Evolutionary conservation across 2,888 invertebrate genomes (phyloP).

Genomic region (Leptothorax acervorum): DNA sequence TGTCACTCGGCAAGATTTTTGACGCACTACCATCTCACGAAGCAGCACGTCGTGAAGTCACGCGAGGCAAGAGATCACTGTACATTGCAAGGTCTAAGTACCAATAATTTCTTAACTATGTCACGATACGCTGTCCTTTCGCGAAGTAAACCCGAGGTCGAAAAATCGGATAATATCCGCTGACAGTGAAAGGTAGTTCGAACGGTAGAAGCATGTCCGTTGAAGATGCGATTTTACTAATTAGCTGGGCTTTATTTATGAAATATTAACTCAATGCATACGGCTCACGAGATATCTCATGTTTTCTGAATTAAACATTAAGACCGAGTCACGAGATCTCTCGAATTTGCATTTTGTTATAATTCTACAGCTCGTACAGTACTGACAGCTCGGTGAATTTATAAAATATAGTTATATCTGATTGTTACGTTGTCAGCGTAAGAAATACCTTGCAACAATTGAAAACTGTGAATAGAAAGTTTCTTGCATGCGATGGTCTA

Average conservation of each 20-base stretch:
- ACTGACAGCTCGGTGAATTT: background rate
- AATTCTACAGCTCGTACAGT: background rate
- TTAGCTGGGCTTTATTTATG: conserved; percentile 11
- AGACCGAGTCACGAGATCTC: background rate
- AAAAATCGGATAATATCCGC: conserved; percentile 21
- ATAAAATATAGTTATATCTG: background rate
- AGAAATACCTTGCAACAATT: background rate
- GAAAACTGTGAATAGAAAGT: conserved; percentile 3
- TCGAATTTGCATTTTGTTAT: background rate
- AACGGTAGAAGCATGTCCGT: background rate
- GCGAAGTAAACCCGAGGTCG: conserved; percentile 6
- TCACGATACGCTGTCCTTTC: conserved; percentile 29
- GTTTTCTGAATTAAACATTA: background rate
- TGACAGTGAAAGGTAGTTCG: conserved; percentile 17
- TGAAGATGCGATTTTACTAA: background rate
- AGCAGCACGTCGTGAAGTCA: conserved; percentile 42
- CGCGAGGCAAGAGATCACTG: conserved; percentile 45
- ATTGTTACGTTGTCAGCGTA: background rate
- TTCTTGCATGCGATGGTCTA: background rate
- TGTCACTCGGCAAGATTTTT: conserved; percentile 35
- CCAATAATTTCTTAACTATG: conserved; percentile 24
- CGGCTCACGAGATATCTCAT: background rate
- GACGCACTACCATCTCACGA: conserved; percentile 32
- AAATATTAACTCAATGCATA: background rate
- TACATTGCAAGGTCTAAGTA: conserved; percentile 31